Conservation (phyloP, 2,888 invertebrate species). For the Athetis lepigone region DNA sequence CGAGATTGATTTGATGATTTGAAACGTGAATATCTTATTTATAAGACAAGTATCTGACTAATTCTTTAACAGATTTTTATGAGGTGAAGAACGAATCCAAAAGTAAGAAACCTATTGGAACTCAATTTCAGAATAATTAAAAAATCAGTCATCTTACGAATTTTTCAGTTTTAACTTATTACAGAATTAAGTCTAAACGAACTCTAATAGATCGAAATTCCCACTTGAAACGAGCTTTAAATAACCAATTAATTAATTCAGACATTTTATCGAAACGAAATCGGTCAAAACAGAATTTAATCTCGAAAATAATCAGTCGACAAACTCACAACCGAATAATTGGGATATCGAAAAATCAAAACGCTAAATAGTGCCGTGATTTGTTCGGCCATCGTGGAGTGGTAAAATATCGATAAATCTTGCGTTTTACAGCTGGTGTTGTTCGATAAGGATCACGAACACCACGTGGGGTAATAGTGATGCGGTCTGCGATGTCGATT, state of each 20-base stretch:
- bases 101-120: too few relatives aligned
- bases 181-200: neutral
- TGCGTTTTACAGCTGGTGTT: constrained; percentile 89
- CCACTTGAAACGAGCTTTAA: constrained; percentile 15
- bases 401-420: constrained; percentile 90
- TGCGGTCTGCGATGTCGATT: constrained; percentile 64
- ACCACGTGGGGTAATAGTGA: constrained; percentile 87
- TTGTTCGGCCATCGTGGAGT: constrained; percentile 83
- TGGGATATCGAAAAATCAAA: constrained; percentile 72
- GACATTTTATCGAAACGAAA: constrained; percentile 55
- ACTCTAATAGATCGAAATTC: constrained; percentile 22
- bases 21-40: constrained; percentile 26
- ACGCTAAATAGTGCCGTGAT: constrained; percentile 85
- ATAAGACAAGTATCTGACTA: too few relatives aligned
- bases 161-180: neutral
- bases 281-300: constrained; percentile 57
- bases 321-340: constrained; percentile 66
- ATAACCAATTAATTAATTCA: constrained; percentile 61
- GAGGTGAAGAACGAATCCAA: too few relatives aligned
- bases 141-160: too few relatives aligned
- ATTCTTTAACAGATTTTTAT: neutral
- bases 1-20: constrained; percentile 20
- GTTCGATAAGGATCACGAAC: constrained; percentile 85
- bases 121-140: too few relatives aligned
- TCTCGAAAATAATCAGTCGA: constrained; percentile 45